Evolutionary conservation across 1,140 invertebrate genomes (phyloP).

Genomic region (Pachypsylla venusta): DNA sequence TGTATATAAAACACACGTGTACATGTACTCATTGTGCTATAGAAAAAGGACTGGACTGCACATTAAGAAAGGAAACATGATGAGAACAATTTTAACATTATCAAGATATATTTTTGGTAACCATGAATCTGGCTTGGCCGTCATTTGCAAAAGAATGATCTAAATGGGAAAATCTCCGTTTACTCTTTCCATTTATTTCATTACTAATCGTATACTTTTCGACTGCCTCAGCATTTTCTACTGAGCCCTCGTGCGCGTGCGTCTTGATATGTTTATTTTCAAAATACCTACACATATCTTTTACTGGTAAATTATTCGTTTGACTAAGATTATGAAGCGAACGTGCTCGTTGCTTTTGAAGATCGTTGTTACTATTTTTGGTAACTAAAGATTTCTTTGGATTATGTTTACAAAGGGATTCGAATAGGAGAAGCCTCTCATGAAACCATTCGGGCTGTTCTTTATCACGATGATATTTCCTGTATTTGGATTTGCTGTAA

Average conservation of each 20-base stretch:
- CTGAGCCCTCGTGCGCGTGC: background rate
- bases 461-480: background rate
- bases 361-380: background rate
- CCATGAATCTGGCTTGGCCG: background rate
- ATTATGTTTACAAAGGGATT: constrained; percentile 37
- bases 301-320: constrained; percentile 31
- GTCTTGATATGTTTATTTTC: constrained; percentile 30
- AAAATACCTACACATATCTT: constrained; percentile 44
- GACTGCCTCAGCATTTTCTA: background rate
- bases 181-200: constrained; percentile 10
- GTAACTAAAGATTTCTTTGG: constrained; percentile 30
- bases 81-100: background rate
- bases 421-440: constrained; percentile 42
- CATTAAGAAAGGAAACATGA: too few relatives aligned
- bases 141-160: constrained; percentile 14
- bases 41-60: too few relatives aligned
- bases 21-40: too few relatives aligned
- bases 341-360: constrained; percentile 34
- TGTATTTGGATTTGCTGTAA: constrained; percentile 10
- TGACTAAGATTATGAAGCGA: constrained; percentile 41
- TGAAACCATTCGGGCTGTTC: constrained; percentile 32
- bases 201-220: constrained; percentile 9
- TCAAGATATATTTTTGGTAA: background rate
- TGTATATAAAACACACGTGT: too few relatives aligned
- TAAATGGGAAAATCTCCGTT: constrained; percentile 11